Evolutionary conservation across 2,888 invertebrate species (phyloP), one percentile per base, ranked within the genome.

Genomic region (Lacanobia oleracea): DNA sequence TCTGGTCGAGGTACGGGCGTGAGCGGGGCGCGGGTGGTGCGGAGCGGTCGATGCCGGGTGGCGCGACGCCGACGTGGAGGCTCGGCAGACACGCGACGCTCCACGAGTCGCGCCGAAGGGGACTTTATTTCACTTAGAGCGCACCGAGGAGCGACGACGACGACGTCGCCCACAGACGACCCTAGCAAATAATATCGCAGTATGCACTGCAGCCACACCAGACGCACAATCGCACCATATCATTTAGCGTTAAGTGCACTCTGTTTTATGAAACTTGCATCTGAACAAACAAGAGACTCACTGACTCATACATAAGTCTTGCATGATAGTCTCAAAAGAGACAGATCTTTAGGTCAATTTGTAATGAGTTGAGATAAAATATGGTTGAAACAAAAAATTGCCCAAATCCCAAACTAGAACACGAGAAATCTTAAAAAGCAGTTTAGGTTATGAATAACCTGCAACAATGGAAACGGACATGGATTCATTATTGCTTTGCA

Each of bases 41-140:
- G 87, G 89, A 88, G 89, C 88, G 91, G 88, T 90, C 89, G 88
- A 89, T 88, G 88, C 80, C 87, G 90, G 76, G 94, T 94, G 95
- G 94, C 95, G 95, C 93, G 94, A 93, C 94, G 94, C 88, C 94
- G 94, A 95, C 95, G 95, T 95, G 95, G 95, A 95, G 93, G 94
- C 92, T 93, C 91, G 93, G 88, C 92, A 87, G 93, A 94, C 94
- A 94, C 94, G 94, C 94, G 94, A 91, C 92, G 87, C 89, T 91
- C 92, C 92, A 94, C 94, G 94, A 93, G 82, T 88, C 75, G 85
- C 82, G 83, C 90, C 91, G 91, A 90, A 86, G 87, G 82, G 87
- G 83, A 56, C 70, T 68, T 68, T 43, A 73, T 59, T 60, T 70
- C 18, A 81, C 81, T 83, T 65, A 48, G n/a, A n/a, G 60, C 43